Conservation (phyloP, 92 coral and sea anemone genomes). For the Actinernus sp. region DNA sequence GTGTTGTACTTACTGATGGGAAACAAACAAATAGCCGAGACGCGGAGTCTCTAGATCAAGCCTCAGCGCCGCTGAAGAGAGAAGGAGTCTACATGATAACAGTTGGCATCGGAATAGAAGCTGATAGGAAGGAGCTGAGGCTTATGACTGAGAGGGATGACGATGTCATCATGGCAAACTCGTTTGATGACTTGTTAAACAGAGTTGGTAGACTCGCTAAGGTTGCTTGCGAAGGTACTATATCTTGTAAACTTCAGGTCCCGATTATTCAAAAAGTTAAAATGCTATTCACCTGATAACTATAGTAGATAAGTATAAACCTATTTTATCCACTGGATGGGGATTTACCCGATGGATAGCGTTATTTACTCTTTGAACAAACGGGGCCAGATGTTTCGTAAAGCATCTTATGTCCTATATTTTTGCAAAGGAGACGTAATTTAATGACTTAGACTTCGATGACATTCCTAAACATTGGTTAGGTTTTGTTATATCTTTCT, state of each 20-base stretch:
- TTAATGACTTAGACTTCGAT: too few relatives aligned
- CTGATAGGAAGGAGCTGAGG: constrained; percentile 57
- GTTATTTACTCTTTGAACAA: too few relatives aligned
- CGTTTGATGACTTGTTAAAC: constrained; percentile 34
- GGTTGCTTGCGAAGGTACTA: constrained; percentile 48
- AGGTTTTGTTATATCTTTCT: too few relatives aligned
- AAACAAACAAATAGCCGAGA: constrained; percentile 43
- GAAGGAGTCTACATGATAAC: constrained; percentile 73
- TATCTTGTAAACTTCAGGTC: neutral
- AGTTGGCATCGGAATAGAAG: constrained; percentile 68
- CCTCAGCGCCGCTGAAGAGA: constrained; percentile 57
- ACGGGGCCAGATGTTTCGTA: too few relatives aligned
- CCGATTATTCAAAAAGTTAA: too few relatives aligned
- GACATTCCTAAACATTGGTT: too few relatives aligned
- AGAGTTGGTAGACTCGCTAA: constrained; percentile 21
- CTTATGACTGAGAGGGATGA: constrained; percentile 59
- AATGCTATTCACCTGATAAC: too few relatives aligned
- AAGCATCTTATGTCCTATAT: too few relatives aligned
- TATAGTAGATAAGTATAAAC: too few relatives aligned
- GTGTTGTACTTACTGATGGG: constrained; percentile 64
- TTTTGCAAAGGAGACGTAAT: too few relatives aligned
- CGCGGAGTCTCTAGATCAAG: constrained; percentile 44
- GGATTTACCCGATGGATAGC: too few relatives aligned
- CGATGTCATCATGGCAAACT: constrained; percentile 43
- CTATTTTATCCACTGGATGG: too few relatives aligned